Evolutionary conservation across 2,797 vertebrate genomes (phyloP).

Genomic region (Lithobates pipiens): DNA sequence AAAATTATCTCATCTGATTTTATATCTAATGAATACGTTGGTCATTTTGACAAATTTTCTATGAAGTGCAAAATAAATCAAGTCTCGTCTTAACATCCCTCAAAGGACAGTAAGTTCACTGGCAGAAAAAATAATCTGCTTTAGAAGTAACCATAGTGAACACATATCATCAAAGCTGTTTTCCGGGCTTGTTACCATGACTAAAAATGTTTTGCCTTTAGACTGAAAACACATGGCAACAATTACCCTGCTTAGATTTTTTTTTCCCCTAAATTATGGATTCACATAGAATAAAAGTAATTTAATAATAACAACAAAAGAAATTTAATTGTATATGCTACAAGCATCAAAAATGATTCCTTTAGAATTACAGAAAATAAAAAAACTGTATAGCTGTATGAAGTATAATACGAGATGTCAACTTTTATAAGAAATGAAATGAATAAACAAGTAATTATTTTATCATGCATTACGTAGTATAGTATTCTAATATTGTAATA

Average conservation of each 20-base stretch:
- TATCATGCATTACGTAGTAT: not conserved
- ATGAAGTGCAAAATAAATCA: conserved; percentile 76
- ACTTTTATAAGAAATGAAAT: not conserved
- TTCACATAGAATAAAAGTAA: not conserved
- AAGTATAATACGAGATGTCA: not conserved
- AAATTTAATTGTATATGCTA: not conserved
- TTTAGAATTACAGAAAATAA: not conserved
- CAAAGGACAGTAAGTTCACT: conserved; percentile 77
- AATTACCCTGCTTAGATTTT: conserved; percentile 32
- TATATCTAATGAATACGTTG: conserved; percentile 55
- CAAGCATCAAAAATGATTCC: not conserved
- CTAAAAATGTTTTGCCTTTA: conserved; percentile 63
- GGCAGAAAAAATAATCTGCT: conserved; percentile 73
- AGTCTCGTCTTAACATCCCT: conserved; percentile 72
- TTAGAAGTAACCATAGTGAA: conserved; percentile 80
- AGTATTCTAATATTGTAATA: not conserved
- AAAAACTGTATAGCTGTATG: not conserved
- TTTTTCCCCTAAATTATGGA: conserved; percentile 10
- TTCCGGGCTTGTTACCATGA: conserved; percentile 79
- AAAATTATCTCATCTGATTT: conserved; percentile 48
- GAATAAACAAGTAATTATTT: not conserved
- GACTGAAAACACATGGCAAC: conserved; percentile 57
- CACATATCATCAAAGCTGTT: conserved; percentile 78
- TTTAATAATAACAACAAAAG: conserved; percentile 16
- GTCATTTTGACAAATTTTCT: conserved; percentile 67